A percentile compares a stretch with the other conserved stretches of the same genome.
Evolutionary conservation across 2,113 vertebrate species (phyloP).

Genomic region (crab-eating macaque (Macaca fascicularis)): T2T-MFA8v1.1 NC_088395.1:114090001-114090500

Average conservation of each 20-base stretch:
- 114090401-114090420: background rate
- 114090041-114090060: background rate
- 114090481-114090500: background rate
- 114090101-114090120: background rate
- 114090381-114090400: background rate
- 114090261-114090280: slow-evolving; percentile 54
- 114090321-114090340: background rate
- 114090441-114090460: slow-evolving; percentile 36
- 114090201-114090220: slow-evolving; percentile 42
- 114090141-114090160: background rate
- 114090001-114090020: background rate
- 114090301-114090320: slow-evolving; percentile 24
- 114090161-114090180: background rate
- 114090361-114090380: background rate
- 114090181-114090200: background rate
- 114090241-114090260: slow-evolving; percentile 62
- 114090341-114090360: background rate
- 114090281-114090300: slow-evolving; percentile 10
- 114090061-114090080: background rate
- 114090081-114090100: background rate
- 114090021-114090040: background rate
- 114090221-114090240: slow-evolving; percentile 52
- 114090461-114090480: background rate
- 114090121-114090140: background rate
- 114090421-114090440: background rate